Percentiles rank a stretch among this genome's conserved stretches.
Conservation (phyloP, 2,888 invertebrate genomes). For the Macrostomum cliftonense region DNA sequence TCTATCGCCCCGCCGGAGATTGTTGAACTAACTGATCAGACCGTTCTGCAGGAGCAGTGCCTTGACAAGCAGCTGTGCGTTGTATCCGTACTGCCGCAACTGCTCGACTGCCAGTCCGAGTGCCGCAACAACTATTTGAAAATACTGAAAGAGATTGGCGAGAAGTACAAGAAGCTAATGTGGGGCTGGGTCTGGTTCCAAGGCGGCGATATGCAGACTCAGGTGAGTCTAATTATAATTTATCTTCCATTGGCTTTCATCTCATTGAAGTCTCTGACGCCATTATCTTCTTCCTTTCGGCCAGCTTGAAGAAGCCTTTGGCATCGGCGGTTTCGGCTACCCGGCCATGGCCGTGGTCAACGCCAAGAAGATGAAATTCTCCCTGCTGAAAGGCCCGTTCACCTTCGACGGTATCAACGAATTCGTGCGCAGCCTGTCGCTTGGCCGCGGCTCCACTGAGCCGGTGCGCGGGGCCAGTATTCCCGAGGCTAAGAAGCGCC, state of each 20-base stretch:
- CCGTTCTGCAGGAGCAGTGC: slow-evolving; percentile 54
- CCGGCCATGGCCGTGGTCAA: slow-evolving; percentile 94
- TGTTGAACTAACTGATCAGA: slow-evolving; percentile 22
- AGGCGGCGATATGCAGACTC: neutral
- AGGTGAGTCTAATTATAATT: neutral
- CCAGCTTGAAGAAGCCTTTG: slow-evolving; percentile 65
- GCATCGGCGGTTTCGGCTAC: slow-evolving; percentile 93
- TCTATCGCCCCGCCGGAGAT: slow-evolving; percentile 6
- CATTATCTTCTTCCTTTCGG: neutral
- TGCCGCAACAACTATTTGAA: slow-evolving; percentile 71
- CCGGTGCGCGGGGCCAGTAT: slow-evolving; percentile 44
- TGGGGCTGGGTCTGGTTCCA: slow-evolving; percentile 55
- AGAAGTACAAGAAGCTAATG: slow-evolving; percentile 75
- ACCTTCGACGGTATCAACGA: slow-evolving; percentile 82
- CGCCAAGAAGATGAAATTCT: slow-evolving; percentile 85
- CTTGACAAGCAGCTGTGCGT: slow-evolving; percentile 72
- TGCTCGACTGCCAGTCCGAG: slow-evolving; percentile 77
- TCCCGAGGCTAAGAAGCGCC: slow-evolving; percentile 50
- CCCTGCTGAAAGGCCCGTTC: slow-evolving; percentile 75
- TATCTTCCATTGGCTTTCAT: too few species aligned
- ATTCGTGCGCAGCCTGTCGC: slow-evolving; percentile 48
- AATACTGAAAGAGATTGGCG: slow-evolving; percentile 54
- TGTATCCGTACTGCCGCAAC: slow-evolving; percentile 74
- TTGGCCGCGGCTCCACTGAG: slow-evolving; percentile 48
- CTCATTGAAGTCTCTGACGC: neutral